A percentile compares a stretch with the other conserved stretches of the same genome.
Evolutionary conservation across 1,140 invertebrate genomes (phyloP).

Genomic region (Pogonus chalceus): DNA sequence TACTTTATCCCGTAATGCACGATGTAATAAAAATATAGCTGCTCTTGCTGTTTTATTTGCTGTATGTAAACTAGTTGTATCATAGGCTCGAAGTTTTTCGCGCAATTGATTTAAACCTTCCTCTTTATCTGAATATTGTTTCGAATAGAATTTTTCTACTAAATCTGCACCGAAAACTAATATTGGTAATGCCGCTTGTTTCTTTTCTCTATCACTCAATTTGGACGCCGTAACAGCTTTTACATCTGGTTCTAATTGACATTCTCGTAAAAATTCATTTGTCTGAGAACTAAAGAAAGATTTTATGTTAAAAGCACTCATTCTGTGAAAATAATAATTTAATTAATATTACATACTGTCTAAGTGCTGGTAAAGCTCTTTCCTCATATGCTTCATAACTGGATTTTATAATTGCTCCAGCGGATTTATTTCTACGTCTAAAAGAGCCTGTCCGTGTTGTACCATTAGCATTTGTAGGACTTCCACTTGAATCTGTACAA

Average conservation of each 20-base stretch:
- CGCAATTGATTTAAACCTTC: conserved; percentile 71
- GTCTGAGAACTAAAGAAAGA: conserved; percentile 53
- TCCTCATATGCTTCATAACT: conserved; percentile 82
- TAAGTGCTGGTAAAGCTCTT: conserved; percentile 65
- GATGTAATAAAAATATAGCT: conserved; percentile 62
- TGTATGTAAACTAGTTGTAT: conserved; percentile 41
- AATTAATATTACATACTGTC: conserved; percentile 51
- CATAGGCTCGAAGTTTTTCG: conserved; percentile 54
- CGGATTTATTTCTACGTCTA: conserved; percentile 63
- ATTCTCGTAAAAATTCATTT: conserved; percentile 65
- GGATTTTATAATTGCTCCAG: conserved; percentile 52
- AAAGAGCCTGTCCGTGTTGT: conserved; percentile 44
- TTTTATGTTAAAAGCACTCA: not conserved
- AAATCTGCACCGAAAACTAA: conserved; percentile 81
- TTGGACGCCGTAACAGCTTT: conserved; percentile 54
- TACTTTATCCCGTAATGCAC: conserved; percentile 72
- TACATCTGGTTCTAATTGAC: conserved; percentile 44
- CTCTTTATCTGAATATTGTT: conserved; percentile 86
- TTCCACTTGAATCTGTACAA: conserved; percentile 20
- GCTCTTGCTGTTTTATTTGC: conserved; percentile 69
- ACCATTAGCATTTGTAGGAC: conserved; percentile 23
- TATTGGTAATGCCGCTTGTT: conserved; percentile 82
- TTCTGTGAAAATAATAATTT: not conserved
- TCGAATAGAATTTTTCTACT: conserved; percentile 89
- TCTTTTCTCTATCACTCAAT: conserved; percentile 75